phyloP scores from a whole-genome alignment of 2,113 vertebrate genomes.

The Campylomormyrus tamandua region DNA sequence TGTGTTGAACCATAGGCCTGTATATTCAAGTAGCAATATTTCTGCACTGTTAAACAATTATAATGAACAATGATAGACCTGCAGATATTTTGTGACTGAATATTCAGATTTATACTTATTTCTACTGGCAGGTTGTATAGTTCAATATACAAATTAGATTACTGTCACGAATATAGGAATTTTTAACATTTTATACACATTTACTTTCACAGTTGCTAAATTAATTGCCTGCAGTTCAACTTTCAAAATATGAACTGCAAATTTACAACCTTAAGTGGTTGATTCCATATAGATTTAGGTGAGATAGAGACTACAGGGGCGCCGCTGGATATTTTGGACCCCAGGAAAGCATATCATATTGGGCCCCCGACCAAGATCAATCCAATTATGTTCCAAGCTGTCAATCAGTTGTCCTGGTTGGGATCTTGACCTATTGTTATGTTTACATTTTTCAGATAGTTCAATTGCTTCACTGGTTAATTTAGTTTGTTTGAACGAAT shows the following conservation, averaged over 20 bases:
- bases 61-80: background rate
- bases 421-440: background rate
- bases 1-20: background rate
- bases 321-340: background rate
- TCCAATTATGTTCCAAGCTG: background rate
- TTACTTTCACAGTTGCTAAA: background rate
- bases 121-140: background rate
- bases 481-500: background rate
- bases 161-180: background rate
- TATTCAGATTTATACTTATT: background rate
- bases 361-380: background rate
- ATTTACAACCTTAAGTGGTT: background rate
- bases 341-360: background rate
- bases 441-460: background rate
- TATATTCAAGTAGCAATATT: background rate
- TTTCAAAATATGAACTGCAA: background rate
- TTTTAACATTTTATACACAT: background rate
- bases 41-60: background rate
- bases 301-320: background rate
- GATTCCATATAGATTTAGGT: background rate
- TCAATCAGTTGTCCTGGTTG: background rate
- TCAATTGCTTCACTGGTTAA: background rate
- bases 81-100: background rate
- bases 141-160: background rate
- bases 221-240: background rate